Base-by-base conservation (phyloP, 2,888 invertebrate genomes). In the Leptogaster cylindrica region DNA sequence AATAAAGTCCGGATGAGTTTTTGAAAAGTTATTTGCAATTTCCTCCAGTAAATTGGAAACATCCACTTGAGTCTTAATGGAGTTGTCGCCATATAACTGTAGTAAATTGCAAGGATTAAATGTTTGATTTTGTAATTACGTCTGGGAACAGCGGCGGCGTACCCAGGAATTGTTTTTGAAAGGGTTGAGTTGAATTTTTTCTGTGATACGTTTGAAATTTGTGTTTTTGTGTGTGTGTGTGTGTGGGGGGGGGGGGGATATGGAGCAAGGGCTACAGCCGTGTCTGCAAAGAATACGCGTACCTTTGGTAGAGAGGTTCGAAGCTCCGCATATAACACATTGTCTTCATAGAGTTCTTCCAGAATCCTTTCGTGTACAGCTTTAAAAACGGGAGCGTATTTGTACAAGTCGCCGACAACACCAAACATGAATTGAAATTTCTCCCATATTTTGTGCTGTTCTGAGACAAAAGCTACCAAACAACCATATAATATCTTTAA, bases 261-360 rank as follows among this genome's bases (percentile, higher is more conserved):
- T n/a, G n/a, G n/a, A n/a, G n/a, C n/a, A n/a, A n/a, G n/a, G n/a
- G n/a, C n/a, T n/a, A n/a, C n/a, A n/a, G n/a, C n/a, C n/a, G n/a
- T n/a, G n/a, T n/a, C n/a, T n/a, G n/a, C n/a, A n/a, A n/a, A n/a
- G n/a, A n/a, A n/a, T n/a, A n/a, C n/a, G n/a, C n/a, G n/a, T 70
- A 80, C 76, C 16, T 79, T 75, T 28, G 84, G 81, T 8, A 88
- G 76, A 0, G 84, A 83, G 0, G 85, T 81, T 66, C 89, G 78
- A 8, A 88, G 74, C 74, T 89, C 89, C 0, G 86, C 77, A 72
- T 88, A 88, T 71, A 85, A 81, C 2, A 89, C 83, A 71, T 88
- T 88, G 73, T 89, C 89, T 18, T 84, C 82, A 67, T 84, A 83
- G n/a, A 87, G 76, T 71, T 88, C 86, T 65, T 83, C 76, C 10